Conservation (phyloP, 2,113 vertebrate genomes). For the Scopus umbretta region DNA sequence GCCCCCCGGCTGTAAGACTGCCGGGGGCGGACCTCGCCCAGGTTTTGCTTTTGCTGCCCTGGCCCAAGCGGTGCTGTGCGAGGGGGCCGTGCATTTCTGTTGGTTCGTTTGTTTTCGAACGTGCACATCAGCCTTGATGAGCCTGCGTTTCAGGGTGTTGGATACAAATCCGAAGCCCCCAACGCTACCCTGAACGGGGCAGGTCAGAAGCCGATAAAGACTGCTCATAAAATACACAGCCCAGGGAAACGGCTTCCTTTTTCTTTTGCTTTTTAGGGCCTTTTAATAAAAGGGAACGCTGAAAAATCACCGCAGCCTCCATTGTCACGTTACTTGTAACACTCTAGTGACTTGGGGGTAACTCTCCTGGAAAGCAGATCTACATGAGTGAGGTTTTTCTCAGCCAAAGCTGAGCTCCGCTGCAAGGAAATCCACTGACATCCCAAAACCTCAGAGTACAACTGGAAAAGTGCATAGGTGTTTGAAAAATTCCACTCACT, state of each 20-base stretch:
- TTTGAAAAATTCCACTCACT: background rate
- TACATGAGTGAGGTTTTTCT: background rate
- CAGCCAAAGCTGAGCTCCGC: background rate
- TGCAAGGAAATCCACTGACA: background rate
- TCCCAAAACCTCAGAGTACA: background rate
- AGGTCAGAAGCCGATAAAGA: background rate
- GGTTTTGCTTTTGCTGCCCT: background rate
- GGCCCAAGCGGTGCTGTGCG: accelerated
- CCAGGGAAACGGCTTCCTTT: background rate
- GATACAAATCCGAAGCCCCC: background rate
- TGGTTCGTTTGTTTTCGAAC: too few relatives aligned
- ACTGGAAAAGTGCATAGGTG: background rate
- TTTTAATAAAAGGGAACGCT: background rate
- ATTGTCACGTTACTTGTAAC: accelerated
- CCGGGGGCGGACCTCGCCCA: too few relatives aligned
- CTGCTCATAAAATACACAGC: background rate
- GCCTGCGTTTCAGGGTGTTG: background rate
- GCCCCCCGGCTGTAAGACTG: too few relatives aligned
- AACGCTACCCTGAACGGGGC: background rate
- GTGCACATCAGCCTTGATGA: accelerated
- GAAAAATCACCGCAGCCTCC: background rate
- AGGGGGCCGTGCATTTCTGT: too few relatives aligned
- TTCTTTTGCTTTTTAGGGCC: background rate
- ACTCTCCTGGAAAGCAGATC: background rate
- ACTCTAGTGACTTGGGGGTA: too few relatives aligned